Evolutionary conservation across 2,888 invertebrate species (phyloP).

Genomic region (Leptopilina myrica): DNA sequence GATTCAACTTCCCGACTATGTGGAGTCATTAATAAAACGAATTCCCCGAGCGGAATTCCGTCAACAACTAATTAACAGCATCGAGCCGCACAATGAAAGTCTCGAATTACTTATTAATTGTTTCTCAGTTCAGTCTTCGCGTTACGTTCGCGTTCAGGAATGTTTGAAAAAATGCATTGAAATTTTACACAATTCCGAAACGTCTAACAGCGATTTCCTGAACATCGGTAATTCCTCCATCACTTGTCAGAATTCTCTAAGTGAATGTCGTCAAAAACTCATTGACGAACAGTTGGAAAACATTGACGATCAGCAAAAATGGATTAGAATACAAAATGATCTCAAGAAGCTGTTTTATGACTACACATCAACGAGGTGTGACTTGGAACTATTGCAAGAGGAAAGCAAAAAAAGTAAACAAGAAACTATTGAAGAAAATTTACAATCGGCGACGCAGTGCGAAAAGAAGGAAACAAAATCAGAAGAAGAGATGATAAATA

Average conservation of each 20-base stretch:
- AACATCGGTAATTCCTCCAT: conserved; percentile 28
- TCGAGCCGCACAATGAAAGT: conserved; percentile 62
- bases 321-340: conserved; percentile 63
- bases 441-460: conserved; percentile 43
- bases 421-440: conserved; percentile 51
- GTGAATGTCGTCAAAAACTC: conserved; percentile 55
- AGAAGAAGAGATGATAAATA: conserved; percentile 44
- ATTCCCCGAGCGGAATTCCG: neutral
- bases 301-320: conserved; percentile 59
- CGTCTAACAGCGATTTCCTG: conserved; percentile 24
- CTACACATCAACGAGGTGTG: conserved; percentile 62
- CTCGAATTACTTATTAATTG: conserved; percentile 58
- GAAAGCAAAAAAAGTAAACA: conserved; percentile 59
- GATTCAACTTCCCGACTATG: neutral
- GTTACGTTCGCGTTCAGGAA: conserved; percentile 61
- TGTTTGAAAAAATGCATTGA: conserved; percentile 60
- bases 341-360: conserved; percentile 67
- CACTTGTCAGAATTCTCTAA: conserved; percentile 53
- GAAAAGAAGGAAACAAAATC: conserved; percentile 50
- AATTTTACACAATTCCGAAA: conserved; percentile 55
- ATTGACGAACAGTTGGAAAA: conserved; percentile 60
- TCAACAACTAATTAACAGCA: conserved; percentile 56
- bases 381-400: conserved; percentile 63
- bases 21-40: neutral
- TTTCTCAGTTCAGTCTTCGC: conserved; percentile 61